phyloP scores from a whole-genome alignment of 1,140 invertebrate species.

The Eumaeus atala region DNA sequence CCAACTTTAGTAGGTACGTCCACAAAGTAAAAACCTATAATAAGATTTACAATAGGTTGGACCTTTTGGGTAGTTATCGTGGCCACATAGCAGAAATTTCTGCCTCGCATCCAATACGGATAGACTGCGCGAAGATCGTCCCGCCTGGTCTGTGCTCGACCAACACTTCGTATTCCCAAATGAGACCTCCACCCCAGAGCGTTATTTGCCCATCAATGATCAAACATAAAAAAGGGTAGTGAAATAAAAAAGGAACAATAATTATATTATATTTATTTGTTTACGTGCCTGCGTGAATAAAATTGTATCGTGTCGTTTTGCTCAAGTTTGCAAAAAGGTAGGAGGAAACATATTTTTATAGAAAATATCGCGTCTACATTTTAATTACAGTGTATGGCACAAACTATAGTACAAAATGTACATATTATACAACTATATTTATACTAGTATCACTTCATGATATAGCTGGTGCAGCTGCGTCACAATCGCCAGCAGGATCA shows the following conservation, averaged over 20 bases:
- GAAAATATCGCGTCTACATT: conserved; percentile 65
- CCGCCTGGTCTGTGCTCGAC: too few relatives aligned
- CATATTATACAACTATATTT: conserved; percentile 56
- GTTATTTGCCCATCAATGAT: too few relatives aligned
- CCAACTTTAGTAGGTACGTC: too few relatives aligned
- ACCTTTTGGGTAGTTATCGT: too few relatives aligned
- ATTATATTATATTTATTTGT: conserved; percentile 50
- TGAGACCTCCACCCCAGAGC: too few relatives aligned
- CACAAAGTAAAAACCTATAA: too few relatives aligned
- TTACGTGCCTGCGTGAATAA: conserved; percentile 63
- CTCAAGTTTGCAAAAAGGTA: conserved; percentile 50
- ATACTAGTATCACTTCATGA: conserved; percentile 72
- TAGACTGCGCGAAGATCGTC: too few relatives aligned
- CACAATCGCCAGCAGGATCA: conserved; percentile 38
- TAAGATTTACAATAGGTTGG: too few relatives aligned
- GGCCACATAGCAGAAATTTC: too few relatives aligned
- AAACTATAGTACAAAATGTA: conserved; percentile 71
- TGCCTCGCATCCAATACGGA: too few relatives aligned
- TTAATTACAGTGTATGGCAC: conserved; percentile 65
- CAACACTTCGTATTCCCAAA: too few relatives aligned
- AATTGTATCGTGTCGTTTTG: conserved; percentile 67
- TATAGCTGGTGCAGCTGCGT: conserved; percentile 55
- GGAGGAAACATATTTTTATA: conserved; percentile 55
- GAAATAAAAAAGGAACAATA: conserved; percentile 28
- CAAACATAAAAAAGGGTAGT: not conserved